Evolutionary conservation across 2,888 invertebrate genomes (phyloP).

Genomic region (Loripinus fragilis): DNA sequence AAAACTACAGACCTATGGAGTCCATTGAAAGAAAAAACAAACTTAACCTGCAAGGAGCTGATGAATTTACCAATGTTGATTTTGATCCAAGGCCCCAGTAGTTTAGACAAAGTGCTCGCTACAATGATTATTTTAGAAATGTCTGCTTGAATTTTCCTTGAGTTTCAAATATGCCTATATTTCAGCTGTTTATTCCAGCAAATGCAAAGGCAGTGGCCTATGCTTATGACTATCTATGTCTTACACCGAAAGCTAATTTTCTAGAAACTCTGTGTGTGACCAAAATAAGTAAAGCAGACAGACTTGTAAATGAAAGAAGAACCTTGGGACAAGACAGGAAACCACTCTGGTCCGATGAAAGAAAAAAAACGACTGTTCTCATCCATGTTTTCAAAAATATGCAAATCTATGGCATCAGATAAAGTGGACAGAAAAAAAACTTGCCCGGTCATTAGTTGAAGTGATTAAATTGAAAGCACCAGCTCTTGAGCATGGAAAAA

Average conservation of each 20-base stretch:
- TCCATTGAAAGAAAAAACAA: conserved; percentile 41
- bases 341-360: conserved; percentile 43
- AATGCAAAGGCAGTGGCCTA: conserved; percentile 45
- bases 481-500: too few species aligned
- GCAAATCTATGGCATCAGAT: too few species aligned
- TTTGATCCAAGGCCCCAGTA: conserved; percentile 49
- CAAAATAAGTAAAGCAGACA: conserved; percentile 27
- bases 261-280: too few species aligned
- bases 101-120: conserved; percentile 27
- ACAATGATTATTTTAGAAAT: conserved; percentile 45
- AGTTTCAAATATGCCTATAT: conserved; percentile 50
- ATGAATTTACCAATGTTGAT: conserved; percentile 26
- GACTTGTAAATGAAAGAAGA: conserved; percentile 26
- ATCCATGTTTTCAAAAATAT: too few species aligned
- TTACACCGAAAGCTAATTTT: conserved; percentile 42
- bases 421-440: too few species aligned
- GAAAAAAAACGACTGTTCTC: too few species aligned
- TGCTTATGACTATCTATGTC: conserved; percentile 53
- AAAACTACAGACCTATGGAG: conserved; percentile 42
- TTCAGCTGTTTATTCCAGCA: conserved; percentile 48
- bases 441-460: too few species aligned
- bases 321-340: conserved; percentile 47
- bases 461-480: too few species aligned
- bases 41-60: conserved; percentile 33
- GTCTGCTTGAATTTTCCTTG: conserved; percentile 41